Conservation (phyloP, 2,113 vertebrate species). For the Pteruthius melanotis region DNA sequence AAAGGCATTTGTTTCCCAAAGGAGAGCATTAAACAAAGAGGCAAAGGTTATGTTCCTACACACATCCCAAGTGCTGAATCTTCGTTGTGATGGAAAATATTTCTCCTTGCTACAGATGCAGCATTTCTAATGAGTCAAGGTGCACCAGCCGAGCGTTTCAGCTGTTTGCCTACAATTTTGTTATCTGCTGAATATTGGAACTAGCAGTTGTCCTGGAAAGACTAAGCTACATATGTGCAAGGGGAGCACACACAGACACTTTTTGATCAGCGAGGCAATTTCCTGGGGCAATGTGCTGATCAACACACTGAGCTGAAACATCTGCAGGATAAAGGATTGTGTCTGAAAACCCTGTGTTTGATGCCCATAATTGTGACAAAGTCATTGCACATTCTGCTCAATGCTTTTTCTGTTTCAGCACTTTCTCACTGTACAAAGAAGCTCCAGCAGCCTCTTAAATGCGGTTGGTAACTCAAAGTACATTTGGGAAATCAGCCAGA, state of each 20-base stretch:
- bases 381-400: constrained; percentile 36
- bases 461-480: constrained; percentile 35
- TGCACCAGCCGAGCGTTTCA: not conserved
- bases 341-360: constrained; percentile 52
- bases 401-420: constrained; percentile 52
- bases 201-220: not conserved
- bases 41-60: not conserved
- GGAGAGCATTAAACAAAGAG: not conserved
- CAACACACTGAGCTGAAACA: constrained; percentile 34
- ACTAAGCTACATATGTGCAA: not conserved
- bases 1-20: constrained; percentile 16
- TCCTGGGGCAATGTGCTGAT: constrained; percentile 53
- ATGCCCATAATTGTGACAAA: constrained; percentile 58
- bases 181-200: not conserved
- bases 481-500: constrained; percentile 56
- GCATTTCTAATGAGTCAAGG: not conserved
- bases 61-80: not conserved
- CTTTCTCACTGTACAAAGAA: constrained; percentile 39
- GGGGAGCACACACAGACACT: not conserved
- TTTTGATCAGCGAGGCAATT: constrained; percentile 40
- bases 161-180: not conserved
- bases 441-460: constrained; percentile 44
- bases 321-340: constrained; percentile 51
- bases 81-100: not conserved
- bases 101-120: not conserved